phyloP scores from a whole-genome alignment of 35 echinoderm and acorn worm genomes.

The Chiridota heheva region DNA sequence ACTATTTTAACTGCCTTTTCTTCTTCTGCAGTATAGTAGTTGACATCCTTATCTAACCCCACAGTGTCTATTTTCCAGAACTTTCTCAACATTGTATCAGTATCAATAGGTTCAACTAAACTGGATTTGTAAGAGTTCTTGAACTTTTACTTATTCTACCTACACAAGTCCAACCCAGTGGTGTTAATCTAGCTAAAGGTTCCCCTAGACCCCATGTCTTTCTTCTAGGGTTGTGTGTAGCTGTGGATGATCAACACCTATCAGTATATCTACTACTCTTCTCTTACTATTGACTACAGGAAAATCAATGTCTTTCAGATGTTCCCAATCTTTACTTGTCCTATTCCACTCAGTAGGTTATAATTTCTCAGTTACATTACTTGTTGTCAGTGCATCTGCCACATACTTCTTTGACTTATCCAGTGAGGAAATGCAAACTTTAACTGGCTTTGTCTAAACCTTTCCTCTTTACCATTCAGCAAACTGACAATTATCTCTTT shows the following conservation, averaged over 20 bases:
- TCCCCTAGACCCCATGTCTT: conserved; percentile 1
- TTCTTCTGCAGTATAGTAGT: background rate
- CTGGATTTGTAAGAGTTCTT: background rate
- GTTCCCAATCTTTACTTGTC: conserved; percentile 5
- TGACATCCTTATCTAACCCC: background rate
- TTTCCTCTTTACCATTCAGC: conserved; percentile 4
- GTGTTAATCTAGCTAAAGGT: conserved; percentile 44
- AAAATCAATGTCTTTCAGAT: background rate
- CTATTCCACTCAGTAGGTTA: background rate
- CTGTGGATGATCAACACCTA: conserved; percentile 11
- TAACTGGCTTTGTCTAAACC: background rate
- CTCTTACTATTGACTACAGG: background rate
- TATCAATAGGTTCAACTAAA: background rate
- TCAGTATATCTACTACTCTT: background rate
- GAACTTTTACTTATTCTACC: background rate
- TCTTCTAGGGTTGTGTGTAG: conserved; percentile 5
- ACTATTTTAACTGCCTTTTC: background rate
- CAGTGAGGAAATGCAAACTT: background rate
- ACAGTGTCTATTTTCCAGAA: conserved; percentile 15
- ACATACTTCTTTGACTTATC: background rate
- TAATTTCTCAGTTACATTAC: background rate
- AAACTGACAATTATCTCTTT: background rate
- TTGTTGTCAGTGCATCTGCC: background rate
- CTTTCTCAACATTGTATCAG: background rate
- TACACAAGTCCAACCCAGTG: conserved; percentile 40